These are phyloP conservation scores for Salarias fasciatus DNA, from an alignment of 2,797 vertebrate genomes.

Conservation along the genomic window DNA sequence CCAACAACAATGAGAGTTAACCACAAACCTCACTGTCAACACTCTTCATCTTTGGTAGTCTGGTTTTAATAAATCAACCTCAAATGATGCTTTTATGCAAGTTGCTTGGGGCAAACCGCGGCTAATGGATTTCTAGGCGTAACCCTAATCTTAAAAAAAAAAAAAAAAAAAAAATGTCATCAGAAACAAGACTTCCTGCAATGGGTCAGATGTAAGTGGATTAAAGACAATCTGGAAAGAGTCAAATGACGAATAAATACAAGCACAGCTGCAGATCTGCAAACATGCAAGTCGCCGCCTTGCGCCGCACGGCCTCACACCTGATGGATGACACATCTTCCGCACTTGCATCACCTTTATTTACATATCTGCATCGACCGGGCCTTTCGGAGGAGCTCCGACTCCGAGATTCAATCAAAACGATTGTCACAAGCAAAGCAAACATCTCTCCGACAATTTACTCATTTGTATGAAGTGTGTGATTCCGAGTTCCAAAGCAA, in stretches of 20 bases:
- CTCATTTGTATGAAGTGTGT: slow-evolving; percentile 34
- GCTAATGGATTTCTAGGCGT: too few relatives aligned
- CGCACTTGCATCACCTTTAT: slow-evolving; percentile 27
- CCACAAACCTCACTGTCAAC: not conserved
- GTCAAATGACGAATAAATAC: slow-evolving; percentile 10
- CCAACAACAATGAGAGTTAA: not conserved
- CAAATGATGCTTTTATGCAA: not conserved
- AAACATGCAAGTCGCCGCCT: slow-evolving; percentile 1
- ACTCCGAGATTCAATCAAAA: slow-evolving; percentile 11
- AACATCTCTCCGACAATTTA: slow-evolving; percentile 41
- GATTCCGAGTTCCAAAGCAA: slow-evolving; percentile 20
- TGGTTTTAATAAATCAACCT: not conserved
- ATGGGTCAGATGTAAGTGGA: slow-evolving; percentile 5
- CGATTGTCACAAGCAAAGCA: slow-evolving; percentile 27
- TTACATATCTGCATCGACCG: not conserved
- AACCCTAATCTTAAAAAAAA: slow-evolving; percentile 3
- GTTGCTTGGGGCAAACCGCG: not conserved
- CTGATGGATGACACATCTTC: not conserved
- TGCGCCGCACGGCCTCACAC: not conserved
- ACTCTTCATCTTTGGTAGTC: not conserved
- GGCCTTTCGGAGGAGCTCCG: not conserved
- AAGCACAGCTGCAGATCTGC: slow-evolving; percentile 24
- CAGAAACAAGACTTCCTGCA: slow-evolving; percentile 21
- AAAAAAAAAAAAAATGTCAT: not conserved
- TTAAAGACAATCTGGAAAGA: slow-evolving; percentile 25